Conservation (phyloP, 2,888 invertebrate species). For the Nemapogon koenigi region DNA sequence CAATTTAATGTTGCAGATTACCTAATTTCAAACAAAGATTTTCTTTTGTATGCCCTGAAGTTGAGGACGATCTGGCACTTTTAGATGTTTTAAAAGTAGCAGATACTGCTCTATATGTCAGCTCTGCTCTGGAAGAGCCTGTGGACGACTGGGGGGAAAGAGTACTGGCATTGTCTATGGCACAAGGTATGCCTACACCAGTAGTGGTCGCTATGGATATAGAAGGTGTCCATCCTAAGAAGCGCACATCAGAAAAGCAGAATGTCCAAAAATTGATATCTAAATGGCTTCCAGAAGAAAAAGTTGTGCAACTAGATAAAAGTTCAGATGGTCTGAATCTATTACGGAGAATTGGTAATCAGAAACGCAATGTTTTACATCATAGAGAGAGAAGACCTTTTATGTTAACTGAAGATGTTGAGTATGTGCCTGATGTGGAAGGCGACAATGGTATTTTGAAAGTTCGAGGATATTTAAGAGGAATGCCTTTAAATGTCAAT, state of each 20-base stretch:
- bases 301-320: slow-evolving; percentile 79
- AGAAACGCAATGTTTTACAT: slow-evolving; percentile 77
- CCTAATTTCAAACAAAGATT: slow-evolving; percentile 90
- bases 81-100: slow-evolving; percentile 88
- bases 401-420: slow-evolving; percentile 81
- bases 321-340: slow-evolving; percentile 75
- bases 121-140: slow-evolving; percentile 75
- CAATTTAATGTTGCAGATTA: slow-evolving; percentile 68
- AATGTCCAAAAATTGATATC: slow-evolving; percentile 69
- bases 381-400: slow-evolving; percentile 82
- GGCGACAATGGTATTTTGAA: slow-evolving; percentile 71
- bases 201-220: slow-evolving; percentile 77
- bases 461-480: slow-evolving; percentile 87
- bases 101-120: slow-evolving; percentile 82
- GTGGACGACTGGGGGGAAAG: slow-evolving; percentile 83
- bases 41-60: slow-evolving; percentile 77
- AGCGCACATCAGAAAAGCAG: slow-evolving; percentile 72
- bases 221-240: slow-evolving; percentile 76
- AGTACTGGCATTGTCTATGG: slow-evolving; percentile 77
- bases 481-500: slow-evolving; percentile 85
- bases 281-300: slow-evolving; percentile 83
- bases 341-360: slow-evolving; percentile 74
- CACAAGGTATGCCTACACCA: slow-evolving; percentile 83
- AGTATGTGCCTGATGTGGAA: slow-evolving; percentile 62
- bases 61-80: slow-evolving; percentile 75